Conservation (phyloP, 2,113 vertebrate species). For the Suncus etruscus region DNA sequence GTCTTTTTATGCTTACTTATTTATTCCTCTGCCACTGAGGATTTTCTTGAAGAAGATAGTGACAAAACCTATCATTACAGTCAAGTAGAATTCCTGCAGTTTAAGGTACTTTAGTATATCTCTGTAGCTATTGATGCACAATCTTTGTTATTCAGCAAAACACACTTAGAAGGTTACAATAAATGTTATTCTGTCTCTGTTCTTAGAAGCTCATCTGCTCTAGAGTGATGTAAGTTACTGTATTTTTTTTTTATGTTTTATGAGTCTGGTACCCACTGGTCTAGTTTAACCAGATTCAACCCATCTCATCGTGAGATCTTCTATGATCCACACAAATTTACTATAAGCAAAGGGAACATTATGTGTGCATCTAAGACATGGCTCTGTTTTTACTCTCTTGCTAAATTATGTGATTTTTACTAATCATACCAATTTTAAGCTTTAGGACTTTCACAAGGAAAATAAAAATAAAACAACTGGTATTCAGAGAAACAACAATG, state of each 20-base stretch:
- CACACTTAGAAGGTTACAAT: not conserved
- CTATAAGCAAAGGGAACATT: not conserved
- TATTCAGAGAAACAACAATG: not conserved
- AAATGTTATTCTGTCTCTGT: not conserved
- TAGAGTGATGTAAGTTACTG: not conserved
- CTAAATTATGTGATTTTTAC: not conserved
- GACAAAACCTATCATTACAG: not conserved
- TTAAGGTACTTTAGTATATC: not conserved
- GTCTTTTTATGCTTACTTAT: not conserved
- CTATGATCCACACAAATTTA: not conserved
- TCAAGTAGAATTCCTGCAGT: not conserved
- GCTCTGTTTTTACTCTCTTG: not conserved
- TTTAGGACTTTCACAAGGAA: not conserved
- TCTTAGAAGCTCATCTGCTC: not conserved
- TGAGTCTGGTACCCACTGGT: not conserved
- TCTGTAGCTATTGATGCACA: not conserved
- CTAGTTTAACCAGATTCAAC: not conserved
- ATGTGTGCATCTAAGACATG: not conserved
- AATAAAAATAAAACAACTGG: not conserved
- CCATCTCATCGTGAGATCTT: not conserved
- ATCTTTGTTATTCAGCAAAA: not conserved
- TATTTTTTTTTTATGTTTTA: not conserved
- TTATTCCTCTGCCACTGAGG: not conserved
- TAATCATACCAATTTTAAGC: not conserved
- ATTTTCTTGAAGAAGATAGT: not conserved